These are phyloP conservation scores for Gasterosteus aculeatus DNA, from an alignment of 2,113 vertebrate species.

Conservation along the genomic window DNA sequence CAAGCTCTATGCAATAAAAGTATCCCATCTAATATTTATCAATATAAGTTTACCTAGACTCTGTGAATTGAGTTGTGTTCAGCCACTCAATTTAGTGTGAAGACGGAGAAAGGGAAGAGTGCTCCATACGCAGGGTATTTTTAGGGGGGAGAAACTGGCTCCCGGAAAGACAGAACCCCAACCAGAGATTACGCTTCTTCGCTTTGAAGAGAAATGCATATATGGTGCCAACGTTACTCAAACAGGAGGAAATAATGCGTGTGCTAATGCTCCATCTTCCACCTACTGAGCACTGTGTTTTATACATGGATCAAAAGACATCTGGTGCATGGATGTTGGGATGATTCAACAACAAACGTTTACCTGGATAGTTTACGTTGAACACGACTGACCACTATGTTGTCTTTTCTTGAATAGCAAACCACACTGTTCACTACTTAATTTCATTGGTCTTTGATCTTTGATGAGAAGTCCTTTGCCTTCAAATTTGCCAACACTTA, in stretches of 20 bases:
- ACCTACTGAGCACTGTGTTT: neutral
- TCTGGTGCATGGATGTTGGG: neutral
- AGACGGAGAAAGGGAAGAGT: constrained; percentile 47
- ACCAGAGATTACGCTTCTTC: constrained; percentile 10
- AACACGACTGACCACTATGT: neutral
- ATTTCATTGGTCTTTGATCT: neutral
- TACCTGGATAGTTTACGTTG: neutral
- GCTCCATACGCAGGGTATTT: constrained; percentile 56
- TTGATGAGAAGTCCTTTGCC: too few species aligned
- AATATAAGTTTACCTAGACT: constrained; percentile 51
- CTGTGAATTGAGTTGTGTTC: constrained; percentile 58
- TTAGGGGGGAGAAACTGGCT: constrained; percentile 42
- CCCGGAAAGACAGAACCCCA: constrained; percentile 3
- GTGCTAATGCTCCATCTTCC: neutral
- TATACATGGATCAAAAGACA: neutral
- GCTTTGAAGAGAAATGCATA: neutral
- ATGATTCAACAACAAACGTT: neutral
- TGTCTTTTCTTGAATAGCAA: too few species aligned
- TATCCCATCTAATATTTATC: constrained; percentile 82
- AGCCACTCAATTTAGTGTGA: constrained; percentile 68
- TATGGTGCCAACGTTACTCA: too few species aligned
- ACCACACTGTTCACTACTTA: neutral
- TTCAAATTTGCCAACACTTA: neutral
- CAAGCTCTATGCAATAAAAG: constrained; percentile 76
- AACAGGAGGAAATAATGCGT: neutral